Base-by-base conservation (phyloP, 2,113 vertebrate genomes). In the Sceloporus undulatus region DNA sequence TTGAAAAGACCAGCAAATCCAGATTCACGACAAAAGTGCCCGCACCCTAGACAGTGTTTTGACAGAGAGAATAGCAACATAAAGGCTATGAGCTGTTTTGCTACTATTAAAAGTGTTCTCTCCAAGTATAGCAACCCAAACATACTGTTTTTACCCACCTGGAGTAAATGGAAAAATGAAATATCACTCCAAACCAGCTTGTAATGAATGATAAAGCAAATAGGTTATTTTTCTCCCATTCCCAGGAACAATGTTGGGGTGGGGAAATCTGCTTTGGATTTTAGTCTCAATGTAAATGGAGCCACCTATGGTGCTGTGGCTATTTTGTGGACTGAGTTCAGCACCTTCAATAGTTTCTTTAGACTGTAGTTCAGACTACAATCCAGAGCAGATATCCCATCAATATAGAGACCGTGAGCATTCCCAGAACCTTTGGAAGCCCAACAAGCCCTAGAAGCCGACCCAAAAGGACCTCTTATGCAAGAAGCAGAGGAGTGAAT, bases 111-210 rank as follows among this genome's bases (percentile, higher is more conserved):
- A 11, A 59, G 38, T 4, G 34, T 59, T 21, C 8, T 21, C 7
- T 18, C 48, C 10, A 68, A 34, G 40, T 23, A 23, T 1, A 16
- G 18, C 78, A 65, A 54, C 27, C 16, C 48, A 80, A 13, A 14
- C 23, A 9, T 14, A 9, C 16, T 48, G 5, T 5, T 48, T 48
- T 87, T 21, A 16, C 79, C 68, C 70, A 48, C 79, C 19, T 42
- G 34, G 54, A 85, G 2, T 29, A 59, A 56, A 74, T 90, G n/a
- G 48, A 90, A 77, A 65, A 42, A 13, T n/a, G 75, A 65, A 42
- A 0, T 85, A 16, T 91, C 79, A 91, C 5, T 38, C 73, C 73
- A 16, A 25, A 52, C 8, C 27, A 4, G 11, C 34, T 56, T 38
- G 19, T 14, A 1, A 2, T 27, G 3, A 74, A 73, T 25, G 62